Evolutionary conservation across 1,140 invertebrate genomes (phyloP), one percentile per base, ranked within the genome.

Genomic region (Grapholita molesta): DNA sequence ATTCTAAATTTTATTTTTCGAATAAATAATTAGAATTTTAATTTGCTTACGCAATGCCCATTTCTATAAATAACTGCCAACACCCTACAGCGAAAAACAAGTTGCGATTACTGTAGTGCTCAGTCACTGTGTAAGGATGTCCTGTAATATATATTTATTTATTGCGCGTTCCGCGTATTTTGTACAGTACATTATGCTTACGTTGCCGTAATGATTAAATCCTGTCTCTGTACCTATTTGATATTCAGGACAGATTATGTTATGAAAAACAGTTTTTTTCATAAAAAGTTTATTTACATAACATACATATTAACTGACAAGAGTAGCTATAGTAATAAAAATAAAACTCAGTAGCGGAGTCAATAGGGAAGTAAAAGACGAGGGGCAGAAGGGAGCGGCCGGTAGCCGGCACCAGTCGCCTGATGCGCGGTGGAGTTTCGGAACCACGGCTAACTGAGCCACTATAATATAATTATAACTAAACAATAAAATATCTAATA

Each of bases 271-370:
- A 85, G 72, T 78, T 77, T 80, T 83, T 79, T 82, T 86, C 77
- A 84, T 84, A 84, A 84, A 89, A 87, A 86, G 82, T 86, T 86
- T 88, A 86, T 88, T 89, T 88, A 89, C 84, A 86, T 89, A 89
- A 89, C 84, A 87, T 87, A 87, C 81, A 88, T 83, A 85, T 69
- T 85, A 85, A 86, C 82, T 83, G 78, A 87, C 78, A 84, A 82
- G 77, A 82, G 68, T 85, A 86, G 80, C 71, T 85, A 85, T 81
- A 84, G 72, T 80, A 77, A 80, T 77, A 82, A 83, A 84, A 78
- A 61, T 78, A 74, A 80, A 83, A 84, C 75, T 81, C 81, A 82
- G 78, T 75, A 83, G 79, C 74, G 66, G 70, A 75, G 66, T 73
- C 67, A 68, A 67, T 69, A 64, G 33, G 64, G 33, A 72, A 76